Base-by-base conservation (phyloP, 2,797 vertebrate species). In the Peromyscus nudipes region DNA sequence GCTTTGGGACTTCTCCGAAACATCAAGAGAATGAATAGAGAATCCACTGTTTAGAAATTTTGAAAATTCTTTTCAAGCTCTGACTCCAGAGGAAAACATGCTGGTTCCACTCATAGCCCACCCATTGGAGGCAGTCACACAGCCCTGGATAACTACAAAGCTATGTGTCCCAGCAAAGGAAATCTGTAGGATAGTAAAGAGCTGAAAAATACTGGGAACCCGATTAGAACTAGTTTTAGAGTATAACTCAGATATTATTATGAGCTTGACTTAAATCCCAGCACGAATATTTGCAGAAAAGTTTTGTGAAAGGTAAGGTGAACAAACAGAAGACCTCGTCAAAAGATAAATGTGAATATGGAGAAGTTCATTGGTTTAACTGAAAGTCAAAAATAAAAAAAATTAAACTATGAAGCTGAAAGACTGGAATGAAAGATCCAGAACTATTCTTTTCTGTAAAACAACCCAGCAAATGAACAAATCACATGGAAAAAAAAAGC, bases 61-160 rank as follows among this genome's bases (percentile, higher is more conserved):
- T n/a, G n/a, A n/a, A n/a, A n/a, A n/a, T 96, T 37, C 49, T 91
- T 91, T 92, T 64, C 73, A 96, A 93, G 34, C 85, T 95, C 76
- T 94, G 81, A 85, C 60, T 52, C 69, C 12, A 93, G 82, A 96
- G 80, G 34, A 92, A 92, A 2, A 40, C 34, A 43, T 17, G 46
- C 12, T 17, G 46, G 11, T 93, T 94, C 21, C 60, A 90, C 43
- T 93, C n/a, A 19, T 31, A 80, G 13, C 12, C 27, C 21, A 27
- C 29, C 43, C 43, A n/a, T 49, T 75, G 46, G 17, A 49, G 27
- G 8, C 79, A 55, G 65, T 83, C 40, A 34, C 2, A 34, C 29
- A 21, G 4, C 21, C 17, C 40, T 83, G 43, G 31, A 71, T 89
- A 75, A 69, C 49, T 7, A 43, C 37, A 85, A 85, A 31, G 2